Base-by-base conservation (phyloP, 2,113 vertebrate genomes). In the Bufo gargarizans region DNA sequence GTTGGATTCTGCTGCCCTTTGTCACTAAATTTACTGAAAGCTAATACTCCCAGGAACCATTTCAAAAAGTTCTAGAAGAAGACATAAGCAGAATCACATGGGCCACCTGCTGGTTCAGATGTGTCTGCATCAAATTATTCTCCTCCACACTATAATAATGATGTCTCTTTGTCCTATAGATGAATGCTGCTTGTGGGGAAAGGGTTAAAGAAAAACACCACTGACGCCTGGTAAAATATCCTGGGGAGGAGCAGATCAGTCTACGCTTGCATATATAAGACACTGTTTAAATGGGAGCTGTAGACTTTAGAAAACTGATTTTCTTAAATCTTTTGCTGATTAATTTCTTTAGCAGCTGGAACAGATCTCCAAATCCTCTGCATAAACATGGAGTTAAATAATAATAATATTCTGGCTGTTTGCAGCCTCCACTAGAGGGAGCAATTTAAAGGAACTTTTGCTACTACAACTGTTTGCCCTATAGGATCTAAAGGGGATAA, bases 71-170 rank as follows among this genome's bases (percentile, higher is more conserved):
- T 45, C 53, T 43, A 33, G 55, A 81, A 81, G 8, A 19, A 58
- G 55, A 22, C 22, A 8, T 61, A 81, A 81, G 55, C 33, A 16
- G 78, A 59, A 81, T 81, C 78, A 59, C 78, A 81, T 61, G 78
- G 53, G n/a, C 78, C 2, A 56, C 22, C 56, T 10, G 78, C 78
- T 81, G 78, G 45, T 33, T 80, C 77, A 80, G 2, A 55, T 56
- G 12, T 22, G 50, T 22, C 77, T 80, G 77, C 77, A 43, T 59
- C 1, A 81, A 14, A 81, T 43, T 58, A 61, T 81, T 58, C 33
- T 56, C 78, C 53, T 1, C 33, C 7, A 17, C 3, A 10, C 19
- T 58, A 77, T 50, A 43, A 45, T 72, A 72, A 72, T 45, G 14
- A 33, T 45, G 69, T 72, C 13, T 33, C 69, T 72, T 14, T 72